Evolutionary conservation across 2,888 invertebrate genomes (phyloP).

Genomic region (Drosophila paranaensis): DNA sequence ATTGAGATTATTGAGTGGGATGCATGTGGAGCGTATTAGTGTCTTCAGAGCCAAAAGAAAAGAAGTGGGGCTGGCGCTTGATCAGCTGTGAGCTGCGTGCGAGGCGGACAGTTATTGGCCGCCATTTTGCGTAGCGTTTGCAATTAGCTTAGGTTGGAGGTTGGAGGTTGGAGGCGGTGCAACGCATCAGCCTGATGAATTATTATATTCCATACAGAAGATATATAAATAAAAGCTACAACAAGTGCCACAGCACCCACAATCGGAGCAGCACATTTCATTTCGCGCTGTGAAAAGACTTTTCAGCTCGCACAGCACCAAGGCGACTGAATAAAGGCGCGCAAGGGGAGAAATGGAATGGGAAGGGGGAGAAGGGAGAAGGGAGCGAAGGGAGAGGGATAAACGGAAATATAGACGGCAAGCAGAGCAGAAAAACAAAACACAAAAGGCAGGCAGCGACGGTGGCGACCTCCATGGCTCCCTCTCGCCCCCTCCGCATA

Average conservation of each 20-base stretch:
- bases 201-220: constrained; percentile 61
- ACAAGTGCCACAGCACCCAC: constrained; percentile 20
- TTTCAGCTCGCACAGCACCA: constrained; percentile 51
- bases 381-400: constrained; percentile 20
- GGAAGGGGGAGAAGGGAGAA: constrained; percentile 16
- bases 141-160: constrained; percentile 50
- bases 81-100: constrained; percentile 7
- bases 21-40: not conserved
- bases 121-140: constrained; percentile 48
- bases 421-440: constrained; percentile 52
- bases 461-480: constrained; percentile 20
- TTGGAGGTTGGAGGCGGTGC: constrained; percentile 35
- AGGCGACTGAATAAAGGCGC: constrained; percentile 63
- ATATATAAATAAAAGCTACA: constrained; percentile 23
- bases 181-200: constrained; percentile 57
- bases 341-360: constrained; percentile 36
- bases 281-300: constrained; percentile 66
- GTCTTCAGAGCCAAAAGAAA: not conserved
- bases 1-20: not conserved
- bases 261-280: constrained; percentile 57
- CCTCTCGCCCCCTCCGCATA: constrained; percentile 10
- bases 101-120: constrained; percentile 29
- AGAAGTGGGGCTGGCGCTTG: constrained; percentile 33
- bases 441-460: constrained; percentile 55
- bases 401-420: constrained; percentile 60